A percentile compares a stretch with the other conserved stretches of the same genome.
Conservation (phyloP, 2,113 vertebrate species). For the Orcinus orca region DNA sequence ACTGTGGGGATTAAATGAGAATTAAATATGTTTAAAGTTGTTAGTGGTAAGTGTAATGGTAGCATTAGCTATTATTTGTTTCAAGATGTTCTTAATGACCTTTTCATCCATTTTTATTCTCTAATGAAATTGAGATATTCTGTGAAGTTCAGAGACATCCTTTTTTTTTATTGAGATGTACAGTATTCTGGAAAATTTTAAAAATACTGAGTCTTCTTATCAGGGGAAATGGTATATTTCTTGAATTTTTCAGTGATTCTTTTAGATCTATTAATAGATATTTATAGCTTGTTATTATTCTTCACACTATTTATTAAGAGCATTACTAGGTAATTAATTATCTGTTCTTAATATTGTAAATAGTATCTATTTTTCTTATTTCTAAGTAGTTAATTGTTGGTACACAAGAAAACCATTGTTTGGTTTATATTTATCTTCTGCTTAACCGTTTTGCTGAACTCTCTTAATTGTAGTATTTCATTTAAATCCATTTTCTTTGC, state of each 20-base stretch:
- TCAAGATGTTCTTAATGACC: background rate
- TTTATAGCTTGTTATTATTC: background rate
- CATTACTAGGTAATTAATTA: background rate
- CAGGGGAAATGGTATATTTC: background rate
- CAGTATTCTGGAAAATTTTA: background rate
- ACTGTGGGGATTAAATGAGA: background rate
- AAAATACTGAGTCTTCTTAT: background rate
- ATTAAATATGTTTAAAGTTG: background rate
- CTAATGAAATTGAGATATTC: background rate
- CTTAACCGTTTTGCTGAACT: background rate
- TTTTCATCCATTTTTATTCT: background rate
- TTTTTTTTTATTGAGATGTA: background rate
- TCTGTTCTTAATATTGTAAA: background rate
- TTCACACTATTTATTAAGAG: background rate
- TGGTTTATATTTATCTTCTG: background rate
- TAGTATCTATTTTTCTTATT: background rate
- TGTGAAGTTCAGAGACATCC: background rate
- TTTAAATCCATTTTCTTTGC: constrained; percentile 18
- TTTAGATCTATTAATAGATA: background rate
- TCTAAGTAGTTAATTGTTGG: background rate
- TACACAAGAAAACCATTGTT: background rate
- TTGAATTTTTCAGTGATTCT: background rate
- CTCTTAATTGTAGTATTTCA: background rate
- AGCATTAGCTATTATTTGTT: background rate
- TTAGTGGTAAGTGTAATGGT: background rate